Conservation (phyloP, 1,140 invertebrate species). For the Drosophila pandora region DNA sequence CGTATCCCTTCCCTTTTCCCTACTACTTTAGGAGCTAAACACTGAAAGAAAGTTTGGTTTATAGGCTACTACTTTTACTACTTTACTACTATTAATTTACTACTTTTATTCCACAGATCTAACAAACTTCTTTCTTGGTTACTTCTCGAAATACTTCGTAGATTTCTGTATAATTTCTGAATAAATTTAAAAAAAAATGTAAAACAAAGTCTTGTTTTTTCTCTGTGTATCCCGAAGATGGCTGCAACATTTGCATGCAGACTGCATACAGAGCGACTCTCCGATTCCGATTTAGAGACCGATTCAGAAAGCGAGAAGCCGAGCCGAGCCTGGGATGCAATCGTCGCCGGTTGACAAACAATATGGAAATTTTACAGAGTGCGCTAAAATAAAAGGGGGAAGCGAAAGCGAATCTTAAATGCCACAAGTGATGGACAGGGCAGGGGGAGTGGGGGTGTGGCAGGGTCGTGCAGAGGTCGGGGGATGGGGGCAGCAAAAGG, state of each 20-base stretch:
- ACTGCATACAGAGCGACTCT: slow-evolving; percentile 63
- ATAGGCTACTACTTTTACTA: too few species aligned
- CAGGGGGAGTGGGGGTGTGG: not conserved
- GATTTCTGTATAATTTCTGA: too few species aligned
- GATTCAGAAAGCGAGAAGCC: slow-evolving; percentile 26
- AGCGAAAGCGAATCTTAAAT: slow-evolving; percentile 60
- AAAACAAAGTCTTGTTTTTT: not conserved
- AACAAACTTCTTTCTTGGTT: too few species aligned
- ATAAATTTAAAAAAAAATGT: too few species aligned
- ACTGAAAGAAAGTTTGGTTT: not conserved
- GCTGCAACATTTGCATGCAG: slow-evolving; percentile 70
- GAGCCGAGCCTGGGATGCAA: slow-evolving; percentile 57
- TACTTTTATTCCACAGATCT: too few species aligned
- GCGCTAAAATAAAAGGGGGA: slow-evolving; percentile 36
- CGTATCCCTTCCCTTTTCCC: slow-evolving; percentile 7
- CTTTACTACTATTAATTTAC: too few species aligned
- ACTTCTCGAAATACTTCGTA: too few species aligned
- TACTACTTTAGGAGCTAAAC: slow-evolving; percentile 2
- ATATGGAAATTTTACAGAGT: slow-evolving; percentile 69
- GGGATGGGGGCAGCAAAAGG: not conserved
- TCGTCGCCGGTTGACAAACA: slow-evolving; percentile 66
- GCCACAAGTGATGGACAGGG: not conserved
- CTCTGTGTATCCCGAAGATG: slow-evolving; percentile 1
- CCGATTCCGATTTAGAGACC: slow-evolving; percentile 38
- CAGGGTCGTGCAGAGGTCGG: not conserved